Conservation (phyloP, 2,797 vertebrate genomes). For the Anableps anableps region DNA sequence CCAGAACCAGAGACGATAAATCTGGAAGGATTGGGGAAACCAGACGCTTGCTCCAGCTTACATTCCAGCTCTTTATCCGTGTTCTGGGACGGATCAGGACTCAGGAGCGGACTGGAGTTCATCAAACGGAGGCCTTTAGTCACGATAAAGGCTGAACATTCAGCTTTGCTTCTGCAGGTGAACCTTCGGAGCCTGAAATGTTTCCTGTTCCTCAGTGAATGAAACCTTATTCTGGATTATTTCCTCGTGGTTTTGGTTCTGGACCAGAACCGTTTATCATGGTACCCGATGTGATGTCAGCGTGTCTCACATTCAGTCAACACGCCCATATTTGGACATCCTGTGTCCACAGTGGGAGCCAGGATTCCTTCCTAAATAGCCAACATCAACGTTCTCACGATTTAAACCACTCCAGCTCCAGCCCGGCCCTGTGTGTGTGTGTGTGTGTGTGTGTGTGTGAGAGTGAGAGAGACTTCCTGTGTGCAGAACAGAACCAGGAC, state of each 20-base stretch:
- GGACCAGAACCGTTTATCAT: background rate
- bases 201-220: no score
- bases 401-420: background rate
- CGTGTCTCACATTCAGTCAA: background rate
- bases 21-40: fast-evolving
- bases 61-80: background rate
- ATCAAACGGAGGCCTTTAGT: no score
- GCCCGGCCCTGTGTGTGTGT: background rate
- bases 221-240: no score
- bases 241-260: background rate
- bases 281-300: background rate
- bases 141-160: no score
- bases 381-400: slow-evolving; percentile 1
- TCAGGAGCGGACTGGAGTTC: no score
- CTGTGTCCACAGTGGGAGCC: background rate
- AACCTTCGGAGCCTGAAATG: no score
- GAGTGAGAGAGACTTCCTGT: background rate
- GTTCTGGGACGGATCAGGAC: no score
- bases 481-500: slow-evolving; percentile 1
- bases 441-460: background rate
- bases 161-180: no score
- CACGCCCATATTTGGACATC: background rate
- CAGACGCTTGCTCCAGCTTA: background rate
- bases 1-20: slow-evolving; percentile 1
- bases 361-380: background rate